A percentile compares a stretch with the other conserved stretches of the same genome.
Conservation (phyloP, 2,113 vertebrate species). For the Lasiurus borealis region DNA sequence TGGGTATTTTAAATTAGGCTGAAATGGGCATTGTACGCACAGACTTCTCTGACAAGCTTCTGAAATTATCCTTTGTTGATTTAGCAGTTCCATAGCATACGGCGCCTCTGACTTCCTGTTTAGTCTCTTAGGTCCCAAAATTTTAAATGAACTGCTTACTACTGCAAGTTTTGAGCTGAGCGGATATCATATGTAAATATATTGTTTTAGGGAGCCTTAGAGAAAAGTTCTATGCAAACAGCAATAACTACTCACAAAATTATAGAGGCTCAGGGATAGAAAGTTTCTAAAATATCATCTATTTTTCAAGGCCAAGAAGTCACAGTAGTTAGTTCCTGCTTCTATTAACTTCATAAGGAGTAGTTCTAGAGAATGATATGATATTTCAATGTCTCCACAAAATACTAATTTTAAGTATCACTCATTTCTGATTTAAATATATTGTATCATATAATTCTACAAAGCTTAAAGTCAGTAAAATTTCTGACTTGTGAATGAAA, state of each 20-base stretch:
- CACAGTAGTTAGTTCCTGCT: not conserved
- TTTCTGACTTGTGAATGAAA: slow-evolving; percentile 1
- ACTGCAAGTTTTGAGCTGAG: slow-evolving; percentile 61
- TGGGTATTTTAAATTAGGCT: slow-evolving; percentile 58
- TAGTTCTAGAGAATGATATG: slow-evolving; percentile 44
- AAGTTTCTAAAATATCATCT: slow-evolving; percentile 56
- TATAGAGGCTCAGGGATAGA: slow-evolving; percentile 34
- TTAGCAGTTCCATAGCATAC: slow-evolving; percentile 68
- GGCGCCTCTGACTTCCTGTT: slow-evolving; percentile 64
- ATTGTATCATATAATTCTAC: not conserved
- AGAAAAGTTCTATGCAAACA: slow-evolving; percentile 74
- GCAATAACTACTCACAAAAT: slow-evolving; percentile 67
- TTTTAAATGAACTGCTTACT: slow-evolving; percentile 77
- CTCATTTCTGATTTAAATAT: slow-evolving; percentile 43
- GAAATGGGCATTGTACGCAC: slow-evolving; percentile 46
- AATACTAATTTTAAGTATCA: slow-evolving; percentile 26
- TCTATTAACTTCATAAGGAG: slow-evolving; percentile 12
- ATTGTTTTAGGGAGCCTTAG: slow-evolving; percentile 74
- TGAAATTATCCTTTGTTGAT: slow-evolving; percentile 76
- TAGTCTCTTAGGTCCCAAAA: slow-evolving; percentile 64
- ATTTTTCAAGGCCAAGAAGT: slow-evolving; percentile 46
- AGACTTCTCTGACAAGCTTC: slow-evolving; percentile 68
- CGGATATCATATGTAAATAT: slow-evolving; percentile 68
- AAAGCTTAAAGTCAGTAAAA: slow-evolving; percentile 19
- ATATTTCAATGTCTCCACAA: slow-evolving; percentile 10